phyloP scores from a whole-genome alignment of 2,888 invertebrate species.

The Tetanocera ferruginea region DNA sequence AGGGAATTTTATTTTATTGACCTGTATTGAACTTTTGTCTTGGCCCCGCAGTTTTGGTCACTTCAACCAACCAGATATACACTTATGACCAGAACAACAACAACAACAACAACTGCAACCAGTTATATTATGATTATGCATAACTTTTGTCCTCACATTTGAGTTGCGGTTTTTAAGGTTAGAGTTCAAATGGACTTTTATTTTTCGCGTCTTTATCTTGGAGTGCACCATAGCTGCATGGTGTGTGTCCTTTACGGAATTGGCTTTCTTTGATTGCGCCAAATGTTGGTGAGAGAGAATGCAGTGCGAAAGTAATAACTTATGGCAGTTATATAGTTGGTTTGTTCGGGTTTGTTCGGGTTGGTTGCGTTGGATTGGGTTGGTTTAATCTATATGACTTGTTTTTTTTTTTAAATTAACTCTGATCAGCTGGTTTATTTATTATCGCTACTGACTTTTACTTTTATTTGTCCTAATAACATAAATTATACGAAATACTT shows the following conservation, averaged over 20 bases:
- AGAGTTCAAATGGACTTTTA: constrained; percentile 32
- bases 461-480: constrained; percentile 13
- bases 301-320: background rate
- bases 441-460: constrained; percentile 9
- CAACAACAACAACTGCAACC: too few species aligned
- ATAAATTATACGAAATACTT: background rate
- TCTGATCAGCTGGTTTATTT: background rate
- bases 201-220: constrained; percentile 12
- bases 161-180: constrained; percentile 7
- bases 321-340: background rate
- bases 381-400: background rate
- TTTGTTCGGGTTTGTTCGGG: background rate
- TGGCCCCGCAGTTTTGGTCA: background rate
- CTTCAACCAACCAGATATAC: background rate
- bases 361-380: background rate
- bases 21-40: constrained; percentile 15
- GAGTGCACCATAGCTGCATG: background rate
- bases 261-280: background rate
- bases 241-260: background rate
- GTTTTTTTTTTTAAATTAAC: too few species aligned
- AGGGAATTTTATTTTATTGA: constrained; percentile 24
- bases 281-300: background rate
- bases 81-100: constrained; percentile 1
- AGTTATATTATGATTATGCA: constrained; percentile 3
- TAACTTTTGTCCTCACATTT: constrained; percentile 15